These are phyloP conservation scores for Zaprionus vittiger DNA, from an alignment of 1,140 invertebrate genomes.

Conservation along the genomic window DNA sequence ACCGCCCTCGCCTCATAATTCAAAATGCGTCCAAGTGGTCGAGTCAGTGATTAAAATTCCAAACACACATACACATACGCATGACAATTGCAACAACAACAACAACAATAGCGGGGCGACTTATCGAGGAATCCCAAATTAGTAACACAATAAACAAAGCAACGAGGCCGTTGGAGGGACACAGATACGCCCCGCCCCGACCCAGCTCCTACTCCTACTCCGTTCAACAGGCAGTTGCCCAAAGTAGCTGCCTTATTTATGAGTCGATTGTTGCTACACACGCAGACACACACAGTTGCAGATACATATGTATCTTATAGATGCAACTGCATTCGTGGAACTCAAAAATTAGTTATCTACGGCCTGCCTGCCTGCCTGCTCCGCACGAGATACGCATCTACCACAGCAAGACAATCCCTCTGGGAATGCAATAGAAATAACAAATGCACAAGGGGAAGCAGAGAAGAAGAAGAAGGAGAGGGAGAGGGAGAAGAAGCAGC, in stretches of 20 bases:
- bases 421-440: constrained; percentile 59
- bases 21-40: constrained; percentile 68
- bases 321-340: constrained; percentile 78
- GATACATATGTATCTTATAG: constrained; percentile 12
- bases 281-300: constrained; percentile 6
- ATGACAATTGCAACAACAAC: constrained; percentile 36
- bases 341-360: constrained; percentile 67
- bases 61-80: constrained; percentile 53
- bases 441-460: constrained; percentile 33
- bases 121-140: constrained; percentile 76
- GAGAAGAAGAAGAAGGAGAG: not conserved
- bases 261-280: constrained; percentile 61
- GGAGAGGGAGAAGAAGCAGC: constrained; percentile 26
- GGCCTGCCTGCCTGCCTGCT: constrained; percentile 8
- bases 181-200: constrained; percentile 15
- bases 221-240: constrained; percentile 45
- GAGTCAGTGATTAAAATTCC: constrained; percentile 75
- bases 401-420: constrained; percentile 57
- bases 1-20: constrained; percentile 71
- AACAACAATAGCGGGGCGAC: not conserved
- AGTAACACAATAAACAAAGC: constrained; percentile 81
- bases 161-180: constrained; percentile 53
- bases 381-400: constrained; percentile 68
- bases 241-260: constrained; percentile 80
- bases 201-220: not conserved